phyloP scores from a whole-genome alignment of 2,888 invertebrate genomes.

The Dorcus parallelipipedus region DNA sequence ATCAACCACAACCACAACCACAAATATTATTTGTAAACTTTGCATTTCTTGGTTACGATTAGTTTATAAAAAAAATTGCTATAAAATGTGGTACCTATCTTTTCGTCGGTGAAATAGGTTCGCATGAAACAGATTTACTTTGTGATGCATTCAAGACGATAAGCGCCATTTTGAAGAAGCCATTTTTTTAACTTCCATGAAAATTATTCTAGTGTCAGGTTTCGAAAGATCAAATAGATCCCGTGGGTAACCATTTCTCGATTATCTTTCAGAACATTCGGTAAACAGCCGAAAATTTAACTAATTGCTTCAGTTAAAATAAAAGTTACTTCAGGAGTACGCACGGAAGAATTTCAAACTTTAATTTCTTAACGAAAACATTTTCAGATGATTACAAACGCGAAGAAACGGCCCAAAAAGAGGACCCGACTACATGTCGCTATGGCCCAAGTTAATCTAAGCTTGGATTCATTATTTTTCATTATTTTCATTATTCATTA shows the following conservation, averaged over 20 bases:
- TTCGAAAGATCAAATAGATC: slow-evolving; percentile 50
- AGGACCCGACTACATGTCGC: no score
- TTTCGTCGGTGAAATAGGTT: slow-evolving; percentile 28
- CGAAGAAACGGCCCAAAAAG: no score
- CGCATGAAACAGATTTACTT: slow-evolving; percentile 34
- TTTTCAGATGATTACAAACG: no score
- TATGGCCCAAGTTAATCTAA: no score
- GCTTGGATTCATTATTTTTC: no score
- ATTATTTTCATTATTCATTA: no score
- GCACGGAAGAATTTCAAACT: no score
- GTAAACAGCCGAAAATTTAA: no score
- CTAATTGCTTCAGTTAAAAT: no score
- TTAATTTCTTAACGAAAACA: no score
- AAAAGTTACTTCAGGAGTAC: no score
- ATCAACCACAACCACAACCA: slow-evolving; percentile 49
- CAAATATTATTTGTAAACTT: slow-evolving; percentile 55
- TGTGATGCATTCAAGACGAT: slow-evolving; percentile 57
- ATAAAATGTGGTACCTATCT: slow-evolving; percentile 35
- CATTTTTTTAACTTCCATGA: slow-evolving; percentile 53
- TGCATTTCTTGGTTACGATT: slow-evolving; percentile 60
- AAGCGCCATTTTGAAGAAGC: slow-evolving; percentile 52
- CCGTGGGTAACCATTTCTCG: slow-evolving; percentile 50
- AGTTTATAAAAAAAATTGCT: slow-evolving; percentile 44
- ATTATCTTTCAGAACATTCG: no score
- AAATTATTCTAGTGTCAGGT: slow-evolving; percentile 55